Conservation (phyloP, 2,888 invertebrate genomes). For the Leptopterna dolabrata region DNA sequence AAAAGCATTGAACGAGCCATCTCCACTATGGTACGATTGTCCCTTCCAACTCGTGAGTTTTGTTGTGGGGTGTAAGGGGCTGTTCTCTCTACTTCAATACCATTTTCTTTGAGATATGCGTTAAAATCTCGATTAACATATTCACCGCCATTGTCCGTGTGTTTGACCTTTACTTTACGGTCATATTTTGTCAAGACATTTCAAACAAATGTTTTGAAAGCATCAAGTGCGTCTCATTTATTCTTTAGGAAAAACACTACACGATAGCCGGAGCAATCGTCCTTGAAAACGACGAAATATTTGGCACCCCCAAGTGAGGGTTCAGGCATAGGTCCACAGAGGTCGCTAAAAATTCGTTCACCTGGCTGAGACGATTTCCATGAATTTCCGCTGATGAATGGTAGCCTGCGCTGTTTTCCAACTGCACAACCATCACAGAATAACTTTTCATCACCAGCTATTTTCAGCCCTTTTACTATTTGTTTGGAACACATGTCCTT, state of each 20-base stretch:
- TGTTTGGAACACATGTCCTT: background rate
- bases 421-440: background rate
- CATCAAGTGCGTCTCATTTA: slow-evolving; percentile 62
- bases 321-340: slow-evolving; percentile 62
- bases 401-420: background rate
- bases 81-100: slow-evolving; percentile 61
- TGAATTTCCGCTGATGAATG: background rate
- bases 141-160: slow-evolving; percentile 63
- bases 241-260: slow-evolving; percentile 61
- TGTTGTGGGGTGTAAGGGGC: slow-evolving; percentile 63
- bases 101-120: slow-evolving; percentile 60
- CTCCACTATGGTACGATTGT: slow-evolving; percentile 62
- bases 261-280: slow-evolving; percentile 63
- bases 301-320: slow-evolving; percentile 55
- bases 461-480: background rate
- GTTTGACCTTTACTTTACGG: slow-evolving; percentile 60
- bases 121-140: slow-evolving; percentile 61
- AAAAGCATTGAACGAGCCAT: slow-evolving; percentile 61
- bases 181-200: slow-evolving; percentile 61
- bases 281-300: slow-evolving; percentile 62
- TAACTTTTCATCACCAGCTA: background rate
- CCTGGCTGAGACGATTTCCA: slow-evolving; percentile 47
- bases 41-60: slow-evolving; percentile 63
- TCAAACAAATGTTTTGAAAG: slow-evolving; percentile 58
- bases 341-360: slow-evolving; percentile 60